phyloP scores from a whole-genome alignment of 2,888 invertebrate species.

The Caenorhabditis angaria region DNA sequence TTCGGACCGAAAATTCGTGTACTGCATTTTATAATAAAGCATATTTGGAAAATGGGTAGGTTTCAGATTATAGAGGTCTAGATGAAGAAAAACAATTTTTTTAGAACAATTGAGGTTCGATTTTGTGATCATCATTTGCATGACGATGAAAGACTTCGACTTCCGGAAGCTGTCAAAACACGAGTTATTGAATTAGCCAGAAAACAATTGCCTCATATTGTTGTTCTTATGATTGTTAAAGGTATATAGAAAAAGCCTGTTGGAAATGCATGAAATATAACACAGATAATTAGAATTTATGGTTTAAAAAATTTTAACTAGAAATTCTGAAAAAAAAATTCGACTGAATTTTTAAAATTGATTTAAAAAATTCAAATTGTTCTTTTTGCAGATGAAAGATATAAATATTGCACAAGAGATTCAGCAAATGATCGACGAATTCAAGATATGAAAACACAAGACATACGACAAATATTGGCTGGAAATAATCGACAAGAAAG shows the following conservation, averaged over 20 bases:
- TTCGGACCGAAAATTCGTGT: conserved; percentile 53
- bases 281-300: too few species aligned
- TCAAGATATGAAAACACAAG: conserved; percentile 39
- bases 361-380: background rate
- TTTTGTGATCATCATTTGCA: conserved; percentile 61
- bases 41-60: conserved; percentile 54
- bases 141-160: conserved; percentile 49
- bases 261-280: background rate
- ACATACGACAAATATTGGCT: conserved; percentile 42
- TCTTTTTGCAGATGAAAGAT: conserved; percentile 40
- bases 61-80: too few species aligned
- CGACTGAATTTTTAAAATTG: too few species aligned
- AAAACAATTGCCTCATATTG: conserved; percentile 51
- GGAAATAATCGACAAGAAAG: conserved; percentile 29
- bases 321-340: too few species aligned
- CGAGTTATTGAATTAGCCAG: conserved; percentile 51
- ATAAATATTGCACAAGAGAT: conserved; percentile 35
- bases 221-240: conserved; percentile 56
- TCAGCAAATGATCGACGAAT: conserved; percentile 48
- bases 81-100: background rate
- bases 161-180: conserved; percentile 40
- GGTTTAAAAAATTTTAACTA: too few species aligned
- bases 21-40: conserved; percentile 60
- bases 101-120: conserved; percentile 57
- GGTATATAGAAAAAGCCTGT: conserved; percentile 13